Evolutionary conservation across 37 sponge, comb jelly and placozoan species (phyloP).

Genomic region (Haliclona indistincta): DNA sequence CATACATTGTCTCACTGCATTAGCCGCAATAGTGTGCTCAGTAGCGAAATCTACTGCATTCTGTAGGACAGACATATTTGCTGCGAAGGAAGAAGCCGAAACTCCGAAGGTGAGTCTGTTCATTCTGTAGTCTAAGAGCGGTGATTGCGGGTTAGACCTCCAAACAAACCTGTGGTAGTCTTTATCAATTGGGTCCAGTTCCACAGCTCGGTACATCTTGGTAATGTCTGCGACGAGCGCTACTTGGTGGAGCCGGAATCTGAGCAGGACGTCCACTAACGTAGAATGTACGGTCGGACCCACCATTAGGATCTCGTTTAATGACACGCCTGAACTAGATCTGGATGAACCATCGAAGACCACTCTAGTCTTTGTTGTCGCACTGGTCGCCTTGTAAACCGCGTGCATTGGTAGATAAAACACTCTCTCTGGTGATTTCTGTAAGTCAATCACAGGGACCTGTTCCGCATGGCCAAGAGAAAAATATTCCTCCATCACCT

Average conservation of each 20-base stretch:
- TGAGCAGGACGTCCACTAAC: slow-evolving; percentile 17
- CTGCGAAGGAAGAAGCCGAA: slow-evolving; percentile 17
- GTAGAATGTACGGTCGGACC: slow-evolving; percentile 40
- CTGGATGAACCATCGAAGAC: slow-evolving; percentile 30
- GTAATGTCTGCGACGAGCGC: slow-evolving; percentile 30
- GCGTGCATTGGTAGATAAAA: slow-evolving; percentile 53
- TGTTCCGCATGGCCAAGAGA: slow-evolving; percentile 22
- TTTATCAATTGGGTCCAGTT: neutral
- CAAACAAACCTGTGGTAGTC: slow-evolving; percentile 24
- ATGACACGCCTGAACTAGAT: slow-evolving; percentile 11
- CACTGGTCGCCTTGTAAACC: slow-evolving; percentile 42
- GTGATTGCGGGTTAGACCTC: neutral
- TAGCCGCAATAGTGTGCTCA: neutral
- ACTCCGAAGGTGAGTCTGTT: slow-evolving; percentile 34
- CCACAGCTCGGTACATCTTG: slow-evolving; percentile 33
- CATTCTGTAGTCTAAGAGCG: slow-evolving; percentile 20
- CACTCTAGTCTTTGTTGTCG: slow-evolving; percentile 34
- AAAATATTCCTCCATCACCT: too few relatives aligned
- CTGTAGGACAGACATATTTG: too few relatives aligned
- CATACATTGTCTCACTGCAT: slow-evolving; percentile 1
- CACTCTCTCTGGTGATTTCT: neutral
- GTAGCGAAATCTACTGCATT: neutral
- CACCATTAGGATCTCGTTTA: slow-evolving; percentile 9
- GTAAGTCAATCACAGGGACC: slow-evolving; percentile 7
- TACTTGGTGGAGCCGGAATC: slow-evolving; percentile 7